Evolutionary conservation across 2,888 invertebrate species (phyloP).

Genomic region (Lumbricus terrestris): DNA sequence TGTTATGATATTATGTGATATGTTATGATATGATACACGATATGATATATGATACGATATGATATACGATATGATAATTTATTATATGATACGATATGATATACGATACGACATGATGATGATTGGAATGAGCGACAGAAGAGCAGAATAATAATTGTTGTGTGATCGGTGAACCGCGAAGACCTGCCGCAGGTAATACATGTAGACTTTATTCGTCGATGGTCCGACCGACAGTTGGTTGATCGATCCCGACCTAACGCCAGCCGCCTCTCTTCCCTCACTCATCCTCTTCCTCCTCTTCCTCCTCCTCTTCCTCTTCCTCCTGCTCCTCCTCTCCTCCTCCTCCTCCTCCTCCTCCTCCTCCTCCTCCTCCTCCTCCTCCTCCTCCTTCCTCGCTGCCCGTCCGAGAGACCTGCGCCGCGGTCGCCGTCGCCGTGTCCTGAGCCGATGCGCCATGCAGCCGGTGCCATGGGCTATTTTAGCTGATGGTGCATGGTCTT

Average conservation of each 20-base stretch:
- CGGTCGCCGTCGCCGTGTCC: too few species aligned
- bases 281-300: too few species aligned
- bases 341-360: too few species aligned
- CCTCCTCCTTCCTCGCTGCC: background rate
- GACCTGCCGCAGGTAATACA: background rate
- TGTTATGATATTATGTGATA: too few species aligned
- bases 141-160: background rate
- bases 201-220: background rate
- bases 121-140: background rate
- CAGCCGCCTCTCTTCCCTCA: background rate
- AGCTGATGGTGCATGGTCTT: background rate
- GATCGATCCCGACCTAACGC: background rate
- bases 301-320: too few species aligned
- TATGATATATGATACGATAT: too few species aligned
- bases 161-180: constrained; percentile 3
- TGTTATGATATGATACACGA: too few species aligned
- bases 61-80: too few species aligned
- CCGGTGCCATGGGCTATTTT: background rate
- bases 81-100: too few species aligned
- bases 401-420: background rate
- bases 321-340: too few species aligned
- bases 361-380: too few species aligned
- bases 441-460: background rate
- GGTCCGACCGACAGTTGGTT: background rate
- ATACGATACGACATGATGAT: background rate